Percentiles rank a stretch among this genome's conserved stretches.
These are phyloP conservation scores for Drosophila anceps DNA, from an alignment of 2,888 invertebrate species.

Conservation along the genomic window DNA sequence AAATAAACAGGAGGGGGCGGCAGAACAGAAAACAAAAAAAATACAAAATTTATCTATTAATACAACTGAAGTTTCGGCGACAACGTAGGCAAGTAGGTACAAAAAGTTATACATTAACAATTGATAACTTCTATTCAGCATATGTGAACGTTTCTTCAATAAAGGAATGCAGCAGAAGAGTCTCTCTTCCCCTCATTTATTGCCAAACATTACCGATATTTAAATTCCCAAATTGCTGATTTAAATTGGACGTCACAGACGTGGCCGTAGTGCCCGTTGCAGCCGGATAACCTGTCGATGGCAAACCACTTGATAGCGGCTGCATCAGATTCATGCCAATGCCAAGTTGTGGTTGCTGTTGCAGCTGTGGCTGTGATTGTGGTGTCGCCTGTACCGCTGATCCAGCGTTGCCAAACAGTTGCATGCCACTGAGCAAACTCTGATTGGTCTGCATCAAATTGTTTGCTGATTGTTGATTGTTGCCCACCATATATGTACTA, in stretches of 20 bases:
- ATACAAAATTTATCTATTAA: conserved; percentile 67
- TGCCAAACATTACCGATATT: conserved; percentile 86
- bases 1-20: conserved; percentile 36
- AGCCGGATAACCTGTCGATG: conserved; percentile 49
- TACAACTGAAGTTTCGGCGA: conserved; percentile 34
- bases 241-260: conserved; percentile 81
- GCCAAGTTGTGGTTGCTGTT: conserved; percentile 58
- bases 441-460: conserved; percentile 84
- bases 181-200: conserved; percentile 67
- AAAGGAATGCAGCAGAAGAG: conserved; percentile 44
- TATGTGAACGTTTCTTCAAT: conserved; percentile 26
- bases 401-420: conserved; percentile 54
- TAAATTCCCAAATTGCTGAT: conserved; percentile 85
- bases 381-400: conserved; percentile 24
- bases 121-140: conserved; percentile 34
- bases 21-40: conserved; percentile 22
- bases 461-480: conserved; percentile 68
- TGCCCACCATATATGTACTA: conserved; percentile 61
- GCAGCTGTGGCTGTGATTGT: conserved; percentile 49
- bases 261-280: conserved; percentile 59
- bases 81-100: conserved; percentile 53
- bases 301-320: conserved; percentile 55
- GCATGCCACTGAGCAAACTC: conserved; percentile 73
- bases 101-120: conserved; percentile 53
- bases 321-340: conserved; percentile 72